Evolutionary conservation across 2,797 vertebrate species (phyloP), one percentile per base, ranked within the genome.

Genomic region (Diglossa cyanea): DNA sequence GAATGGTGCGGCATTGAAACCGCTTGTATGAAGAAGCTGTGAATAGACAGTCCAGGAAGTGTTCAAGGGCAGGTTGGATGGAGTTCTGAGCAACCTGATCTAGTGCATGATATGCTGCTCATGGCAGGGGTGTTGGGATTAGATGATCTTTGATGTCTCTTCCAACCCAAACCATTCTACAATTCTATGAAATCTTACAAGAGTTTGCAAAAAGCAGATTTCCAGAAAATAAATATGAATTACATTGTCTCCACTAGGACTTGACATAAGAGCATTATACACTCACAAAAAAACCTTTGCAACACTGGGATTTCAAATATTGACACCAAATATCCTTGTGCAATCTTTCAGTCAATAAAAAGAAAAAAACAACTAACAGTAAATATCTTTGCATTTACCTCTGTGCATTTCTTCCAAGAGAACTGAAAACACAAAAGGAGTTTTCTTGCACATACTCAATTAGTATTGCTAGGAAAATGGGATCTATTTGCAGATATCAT

Each of bases 1-100:
- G 24, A 21, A 2, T n/a, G 11, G 6, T 39, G 11, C 0, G 0
- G 7, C 16, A 33, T 12, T 50, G 24, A 51, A 45, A 33, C 4
- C 13, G 8, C 20, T 31, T 57, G n/a, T 13, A 45, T 20, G 23
- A 40, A 39, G 24, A 39, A 45, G 19, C 11, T 70, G 50, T 17
- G 30, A 14, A 9, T 44, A 20, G 8, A 9, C 17, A 57, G 5
- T 19, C 12, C 65, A 45, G 37, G 10, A 57, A 55, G 6, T 18
- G n/a, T 44, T 82, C 28, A 30, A 44, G 28, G 24, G 8, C 17
- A 25, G 8, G 9, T 11, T 30, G 8, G 8, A 11, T 44, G 42
- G 9, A 28, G 3, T 28, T 89, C 28, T 63, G 10, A 57, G 17
- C 8, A 82, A 16, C 6, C 11, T 62, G 48, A 62, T 4, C 24